Conservation (phyloP, 2,113 vertebrate species). For the Rhinichthys klamathensis region DNA sequence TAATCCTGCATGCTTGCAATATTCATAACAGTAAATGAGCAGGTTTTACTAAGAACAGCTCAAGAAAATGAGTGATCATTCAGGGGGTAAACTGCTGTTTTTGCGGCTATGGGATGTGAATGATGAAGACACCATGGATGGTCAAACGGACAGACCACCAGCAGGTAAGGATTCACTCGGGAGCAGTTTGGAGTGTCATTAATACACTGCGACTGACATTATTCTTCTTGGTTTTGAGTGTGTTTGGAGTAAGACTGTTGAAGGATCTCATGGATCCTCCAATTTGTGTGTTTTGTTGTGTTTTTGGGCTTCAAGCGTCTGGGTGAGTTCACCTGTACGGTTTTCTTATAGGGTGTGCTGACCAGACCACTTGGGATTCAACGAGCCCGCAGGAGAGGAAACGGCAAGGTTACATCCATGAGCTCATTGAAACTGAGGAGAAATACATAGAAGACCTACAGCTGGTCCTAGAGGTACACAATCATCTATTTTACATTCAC, state of each 20-base stretch:
- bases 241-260: constrained; percentile 31
- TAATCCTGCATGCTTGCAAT: constrained; percentile 46
- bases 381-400: constrained; percentile 91
- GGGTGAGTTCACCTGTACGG: constrained; percentile 15
- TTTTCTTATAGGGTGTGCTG: constrained; percentile 84
- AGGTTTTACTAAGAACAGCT: neutral
- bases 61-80: constrained; percentile 55
- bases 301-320: neutral
- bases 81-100: constrained; percentile 66
- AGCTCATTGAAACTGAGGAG: constrained; percentile 92
- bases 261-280: neutral
- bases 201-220: constrained; percentile 1
- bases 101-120: constrained; percentile 70
- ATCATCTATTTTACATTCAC: neutral
- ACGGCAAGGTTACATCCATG: constrained; percentile 93
- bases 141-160: constrained; percentile 38
- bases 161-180: constrained; percentile 64
- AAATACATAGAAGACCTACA: constrained; percentile 90
- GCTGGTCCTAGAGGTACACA: constrained; percentile 87
- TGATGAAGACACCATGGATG: constrained; percentile 50
- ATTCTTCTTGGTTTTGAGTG: constrained; percentile 34
- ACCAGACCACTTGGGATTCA: constrained; percentile 87
- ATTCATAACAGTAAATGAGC: constrained; percentile 6
- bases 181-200: constrained; percentile 35
- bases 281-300: neutral